Evolutionary conservation across 2,888 invertebrate species (phyloP).

Genomic region (Drosophila dives): DNA sequence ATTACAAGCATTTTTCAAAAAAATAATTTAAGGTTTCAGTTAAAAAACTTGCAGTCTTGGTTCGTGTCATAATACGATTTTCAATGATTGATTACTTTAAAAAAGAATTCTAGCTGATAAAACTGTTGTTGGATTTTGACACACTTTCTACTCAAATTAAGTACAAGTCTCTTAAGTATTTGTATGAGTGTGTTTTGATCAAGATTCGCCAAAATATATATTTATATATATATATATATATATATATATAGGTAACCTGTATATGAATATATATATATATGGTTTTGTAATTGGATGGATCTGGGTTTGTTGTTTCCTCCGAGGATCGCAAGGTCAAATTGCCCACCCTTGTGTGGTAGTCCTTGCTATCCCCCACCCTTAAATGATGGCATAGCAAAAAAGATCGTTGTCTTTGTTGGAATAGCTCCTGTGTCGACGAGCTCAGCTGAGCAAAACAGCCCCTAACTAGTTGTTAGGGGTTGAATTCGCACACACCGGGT

Average conservation of each 20-base stretch:
- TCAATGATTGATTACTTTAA: background rate
- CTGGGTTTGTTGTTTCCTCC: background rate
- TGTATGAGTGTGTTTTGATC: background rate
- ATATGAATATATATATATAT: background rate
- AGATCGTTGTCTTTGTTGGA: slow-evolving; percentile 22
- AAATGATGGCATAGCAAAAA: background rate
- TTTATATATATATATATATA: background rate
- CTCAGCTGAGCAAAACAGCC: slow-evolving; percentile 37
- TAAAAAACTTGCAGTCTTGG: background rate
- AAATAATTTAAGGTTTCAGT: background rate
- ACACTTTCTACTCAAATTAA: background rate
- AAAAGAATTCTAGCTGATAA: background rate
- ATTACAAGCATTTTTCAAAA: background rate
- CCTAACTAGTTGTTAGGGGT: slow-evolving; percentile 59
- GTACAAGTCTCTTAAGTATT: background rate
- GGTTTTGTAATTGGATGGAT: background rate
- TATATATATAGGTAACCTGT: background rate
- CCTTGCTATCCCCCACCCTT: background rate
- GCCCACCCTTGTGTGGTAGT: slow-evolving; percentile 1
- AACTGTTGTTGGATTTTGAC: background rate
- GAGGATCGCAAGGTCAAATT: background rate
- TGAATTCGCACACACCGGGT: slow-evolving; percentile 27
- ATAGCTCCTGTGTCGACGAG: slow-evolving; percentile 18
- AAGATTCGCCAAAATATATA: background rate
- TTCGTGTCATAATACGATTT: background rate